These are phyloP conservation scores for Huso huso DNA, from an alignment of 2,797 vertebrate species.

Conservation along the genomic window DNA sequence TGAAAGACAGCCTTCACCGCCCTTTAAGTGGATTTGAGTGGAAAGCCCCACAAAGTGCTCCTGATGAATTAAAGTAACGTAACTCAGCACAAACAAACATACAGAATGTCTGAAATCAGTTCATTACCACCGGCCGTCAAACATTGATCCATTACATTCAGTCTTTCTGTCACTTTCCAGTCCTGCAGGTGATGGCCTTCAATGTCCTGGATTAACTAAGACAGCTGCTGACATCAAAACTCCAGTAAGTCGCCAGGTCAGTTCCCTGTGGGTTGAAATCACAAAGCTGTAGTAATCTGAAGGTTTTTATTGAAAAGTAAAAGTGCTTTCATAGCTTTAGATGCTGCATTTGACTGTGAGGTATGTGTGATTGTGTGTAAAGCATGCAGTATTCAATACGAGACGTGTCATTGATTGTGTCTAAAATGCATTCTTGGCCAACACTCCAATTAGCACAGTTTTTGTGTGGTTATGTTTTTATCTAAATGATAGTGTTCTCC, in stretches of 20 bases:
- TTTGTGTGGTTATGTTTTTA: too few species aligned
- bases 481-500: too few species aligned
- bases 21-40: constrained; percentile 1
- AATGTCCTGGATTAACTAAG: neutral
- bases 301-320: neutral
- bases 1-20: too few species aligned
- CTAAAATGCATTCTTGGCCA: too few species aligned
- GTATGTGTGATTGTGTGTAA: neutral
- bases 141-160: neutral
- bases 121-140: neutral
- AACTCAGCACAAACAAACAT: constrained; percentile 9
- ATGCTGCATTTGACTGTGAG: neutral
- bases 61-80: constrained; percentile 9
- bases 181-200: neutral
- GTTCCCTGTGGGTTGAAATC: too few species aligned
- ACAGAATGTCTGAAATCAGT: constrained; percentile 8
- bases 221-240: constrained; percentile 9
- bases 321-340: constrained; percentile 1
- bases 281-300: neutral
- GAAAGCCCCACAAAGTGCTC: constrained; percentile 9
- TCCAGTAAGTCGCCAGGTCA: too few species aligned
- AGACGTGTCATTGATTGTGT: too few species aligned
- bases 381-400: too few species aligned
- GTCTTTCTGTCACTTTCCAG: neutral
- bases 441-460: too few species aligned